These are phyloP conservation scores for Notoglanidium macrostoma DNA, from an alignment of 2,797 vertebrate genomes.

Conservation along the genomic window DNA sequence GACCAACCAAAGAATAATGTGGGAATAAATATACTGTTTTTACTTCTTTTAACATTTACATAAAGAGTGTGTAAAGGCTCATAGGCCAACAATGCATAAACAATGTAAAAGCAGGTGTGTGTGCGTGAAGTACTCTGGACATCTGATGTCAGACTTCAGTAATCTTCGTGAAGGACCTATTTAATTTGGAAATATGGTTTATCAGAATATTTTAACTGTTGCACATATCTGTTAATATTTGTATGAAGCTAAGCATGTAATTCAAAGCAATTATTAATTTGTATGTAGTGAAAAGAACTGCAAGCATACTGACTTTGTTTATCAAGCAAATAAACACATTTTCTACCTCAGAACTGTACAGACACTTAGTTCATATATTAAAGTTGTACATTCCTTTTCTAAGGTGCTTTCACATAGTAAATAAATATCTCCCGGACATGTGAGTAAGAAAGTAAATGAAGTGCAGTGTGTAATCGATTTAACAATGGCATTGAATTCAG, in stretches of 20 bases:
- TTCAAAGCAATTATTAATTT: neutral
- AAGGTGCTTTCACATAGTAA: no score
- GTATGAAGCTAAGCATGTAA: neutral
- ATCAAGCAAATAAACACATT: neutral
- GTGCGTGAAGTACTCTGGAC: neutral
- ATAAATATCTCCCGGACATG: no score
- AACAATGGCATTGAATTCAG: no score
- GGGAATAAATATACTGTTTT: neutral
- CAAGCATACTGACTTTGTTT: neutral
- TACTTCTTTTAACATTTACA: neutral
- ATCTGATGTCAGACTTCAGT: neutral
- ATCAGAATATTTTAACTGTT: neutral
- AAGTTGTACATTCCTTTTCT: neutral
- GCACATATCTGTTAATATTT: neutral
- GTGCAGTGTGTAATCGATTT: no score
- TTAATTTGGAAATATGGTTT: neutral
- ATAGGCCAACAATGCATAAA: neutral
- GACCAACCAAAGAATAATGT: neutral
- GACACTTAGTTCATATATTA: neutral
- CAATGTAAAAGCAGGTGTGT: neutral
- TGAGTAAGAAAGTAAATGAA: no score
- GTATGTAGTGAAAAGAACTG: neutral
- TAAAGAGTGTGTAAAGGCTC: neutral
- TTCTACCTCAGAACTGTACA: neutral
- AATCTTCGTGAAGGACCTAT: neutral